Conservation (phyloP, 1,140 invertebrate species). For the Linepithema humile region DNA sequence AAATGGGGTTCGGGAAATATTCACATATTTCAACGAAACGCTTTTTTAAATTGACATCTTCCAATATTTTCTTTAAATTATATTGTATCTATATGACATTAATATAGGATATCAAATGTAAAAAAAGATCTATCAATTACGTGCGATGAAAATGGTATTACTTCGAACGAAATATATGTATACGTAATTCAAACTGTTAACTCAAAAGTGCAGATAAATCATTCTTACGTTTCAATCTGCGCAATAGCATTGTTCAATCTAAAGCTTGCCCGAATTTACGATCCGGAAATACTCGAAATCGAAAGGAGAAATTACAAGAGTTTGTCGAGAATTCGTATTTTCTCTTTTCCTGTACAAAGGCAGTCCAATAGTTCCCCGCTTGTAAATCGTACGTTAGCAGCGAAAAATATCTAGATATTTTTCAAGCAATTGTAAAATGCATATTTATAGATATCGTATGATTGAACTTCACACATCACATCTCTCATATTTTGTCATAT, state of each 20-base stretch:
- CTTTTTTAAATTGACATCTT: not conserved
- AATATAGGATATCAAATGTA: not conserved
- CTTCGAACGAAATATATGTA: not conserved
- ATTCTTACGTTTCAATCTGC: conserved; percentile 3
- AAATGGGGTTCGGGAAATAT: not conserved
- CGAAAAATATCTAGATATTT: not conserved
- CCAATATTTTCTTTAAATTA: not conserved
- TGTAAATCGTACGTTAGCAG: not conserved
- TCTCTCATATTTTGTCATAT: too few species aligned
- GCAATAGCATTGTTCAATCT: not conserved
- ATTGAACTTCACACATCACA: too few species aligned
- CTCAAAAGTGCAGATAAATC: not conserved
- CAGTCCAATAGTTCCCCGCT: not conserved
- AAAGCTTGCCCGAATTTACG: not conserved
- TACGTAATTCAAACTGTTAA: not conserved
- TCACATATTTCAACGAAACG: not conserved
- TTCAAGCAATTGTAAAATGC: not conserved
- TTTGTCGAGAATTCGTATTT: not conserved
- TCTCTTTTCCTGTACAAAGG: conserved; percentile 2
- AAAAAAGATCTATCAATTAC: not conserved
- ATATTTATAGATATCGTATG: too few species aligned
- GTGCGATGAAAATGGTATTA: not conserved
- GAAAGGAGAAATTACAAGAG: conserved; percentile 3
- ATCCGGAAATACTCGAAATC: not conserved
- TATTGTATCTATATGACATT: not conserved